phyloP scores from a whole-genome alignment of 2,113 vertebrate species.

The Myocastor coypus region DNA sequence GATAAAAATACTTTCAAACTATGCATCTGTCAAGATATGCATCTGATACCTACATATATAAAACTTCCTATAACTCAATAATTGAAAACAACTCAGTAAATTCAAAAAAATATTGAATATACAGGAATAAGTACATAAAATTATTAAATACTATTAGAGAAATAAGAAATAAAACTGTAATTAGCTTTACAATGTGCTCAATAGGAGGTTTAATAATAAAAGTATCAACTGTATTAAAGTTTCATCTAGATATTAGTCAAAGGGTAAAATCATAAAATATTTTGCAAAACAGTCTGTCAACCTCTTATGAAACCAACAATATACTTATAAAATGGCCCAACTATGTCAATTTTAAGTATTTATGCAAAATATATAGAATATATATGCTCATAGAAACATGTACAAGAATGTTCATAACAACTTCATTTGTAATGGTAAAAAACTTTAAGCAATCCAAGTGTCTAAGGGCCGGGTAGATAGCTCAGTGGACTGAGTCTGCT shows the following conservation, averaged over 20 bases:
- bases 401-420: background rate
- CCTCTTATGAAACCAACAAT: background rate
- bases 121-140: background rate
- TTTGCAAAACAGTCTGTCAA: background rate
- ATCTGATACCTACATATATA: background rate
- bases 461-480: background rate
- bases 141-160: background rate
- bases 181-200: background rate
- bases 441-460: background rate
- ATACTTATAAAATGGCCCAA: background rate
- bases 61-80: background rate
- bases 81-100: background rate
- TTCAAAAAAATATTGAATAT: background rate
- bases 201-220: background rate
- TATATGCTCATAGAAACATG: too few relatives aligned
- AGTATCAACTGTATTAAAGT: background rate
- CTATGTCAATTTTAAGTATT: background rate
- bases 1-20: constrained; percentile 6
- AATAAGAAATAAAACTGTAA: background rate
- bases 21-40: background rate
- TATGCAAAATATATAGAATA: background rate
- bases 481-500: too few relatives aligned
- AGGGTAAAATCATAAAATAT: background rate
- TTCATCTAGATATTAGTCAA: background rate
- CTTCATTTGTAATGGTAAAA: background rate